These are phyloP conservation scores for Diabrotica virgifera DNA, from an alignment of 1,140 invertebrate genomes.

Conservation along the genomic window DNA sequence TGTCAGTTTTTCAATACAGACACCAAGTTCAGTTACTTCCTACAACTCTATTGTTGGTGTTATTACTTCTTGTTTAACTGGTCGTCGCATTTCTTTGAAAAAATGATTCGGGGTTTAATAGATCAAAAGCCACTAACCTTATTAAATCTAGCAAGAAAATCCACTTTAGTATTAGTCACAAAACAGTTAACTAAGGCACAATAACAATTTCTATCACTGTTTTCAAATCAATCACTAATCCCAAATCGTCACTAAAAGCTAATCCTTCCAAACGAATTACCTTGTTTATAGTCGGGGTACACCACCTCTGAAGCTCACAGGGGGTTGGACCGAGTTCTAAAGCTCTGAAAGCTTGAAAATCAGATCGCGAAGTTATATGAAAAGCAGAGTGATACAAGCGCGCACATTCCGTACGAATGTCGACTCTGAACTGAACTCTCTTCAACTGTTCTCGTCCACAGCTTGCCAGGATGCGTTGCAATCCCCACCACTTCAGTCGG, in stretches of 20 bases:
- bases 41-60: too few species aligned
- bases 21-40: too few species aligned
- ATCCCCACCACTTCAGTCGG: conserved; percentile 11
- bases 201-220: conserved; percentile 6
- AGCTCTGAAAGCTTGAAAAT: conserved; percentile 4
- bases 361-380: neutral
- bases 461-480: conserved; percentile 18
- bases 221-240: neutral
- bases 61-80: too few species aligned
- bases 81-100: too few species aligned
- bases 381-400: conserved; percentile 4
- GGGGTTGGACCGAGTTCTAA: neutral
- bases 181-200: conserved; percentile 3
- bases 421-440: conserved; percentile 15
- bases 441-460: conserved; percentile 17
- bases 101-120: too few species aligned
- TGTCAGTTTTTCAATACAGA: too few species aligned
- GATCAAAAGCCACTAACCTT: too few species aligned
- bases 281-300: neutral
- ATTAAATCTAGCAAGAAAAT: too few species aligned
- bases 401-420: conserved; percentile 1
- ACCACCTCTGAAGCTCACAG: neutral
- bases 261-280: neutral
- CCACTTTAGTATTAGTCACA: too few species aligned
- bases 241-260: neutral